These are phyloP conservation scores for Spilarctia lutea DNA, from an alignment of 2,888 invertebrate species.

Conservation along the genomic window DNA sequence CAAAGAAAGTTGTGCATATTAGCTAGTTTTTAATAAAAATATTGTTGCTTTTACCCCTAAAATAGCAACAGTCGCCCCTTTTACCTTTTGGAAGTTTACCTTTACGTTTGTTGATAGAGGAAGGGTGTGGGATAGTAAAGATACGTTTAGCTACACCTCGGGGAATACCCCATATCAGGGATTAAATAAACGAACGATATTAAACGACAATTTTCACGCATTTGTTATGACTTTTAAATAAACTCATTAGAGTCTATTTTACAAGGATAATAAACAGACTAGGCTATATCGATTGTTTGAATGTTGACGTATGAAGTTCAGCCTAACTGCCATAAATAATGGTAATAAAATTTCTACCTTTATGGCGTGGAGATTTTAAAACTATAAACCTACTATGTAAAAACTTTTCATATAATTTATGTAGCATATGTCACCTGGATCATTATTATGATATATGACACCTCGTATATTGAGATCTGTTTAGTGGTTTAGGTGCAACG, in stretches of 20 bases:
- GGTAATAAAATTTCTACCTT: background rate
- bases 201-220: background rate
- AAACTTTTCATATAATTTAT: too few species aligned
- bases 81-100: slow-evolving; percentile 10
- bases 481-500: too few species aligned
- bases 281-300: background rate
- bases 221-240: background rate
- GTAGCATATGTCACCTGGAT: too few species aligned
- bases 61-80: slow-evolving; percentile 14
- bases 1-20: too few species aligned
- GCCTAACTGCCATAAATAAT: background rate
- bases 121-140: slow-evolving; percentile 5
- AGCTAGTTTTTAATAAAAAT: too few species aligned
- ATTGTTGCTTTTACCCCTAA: background rate
- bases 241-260: background rate
- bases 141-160: slow-evolving; percentile 6
- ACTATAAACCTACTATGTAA: too few species aligned
- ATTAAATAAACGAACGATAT: background rate
- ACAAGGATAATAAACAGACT: background rate
- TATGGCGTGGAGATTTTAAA: background rate
- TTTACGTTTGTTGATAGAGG: slow-evolving; percentile 5
- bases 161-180: slow-evolving; percentile 3
- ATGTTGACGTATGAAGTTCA: background rate
- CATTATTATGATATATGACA: too few species aligned
- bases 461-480: too few species aligned